Percentiles rank a stretch among this genome's conserved stretches.
These are phyloP conservation scores for Chironomus riparius DNA, from an alignment of 2,888 invertebrate genomes.

Conservation along the genomic window DNA sequence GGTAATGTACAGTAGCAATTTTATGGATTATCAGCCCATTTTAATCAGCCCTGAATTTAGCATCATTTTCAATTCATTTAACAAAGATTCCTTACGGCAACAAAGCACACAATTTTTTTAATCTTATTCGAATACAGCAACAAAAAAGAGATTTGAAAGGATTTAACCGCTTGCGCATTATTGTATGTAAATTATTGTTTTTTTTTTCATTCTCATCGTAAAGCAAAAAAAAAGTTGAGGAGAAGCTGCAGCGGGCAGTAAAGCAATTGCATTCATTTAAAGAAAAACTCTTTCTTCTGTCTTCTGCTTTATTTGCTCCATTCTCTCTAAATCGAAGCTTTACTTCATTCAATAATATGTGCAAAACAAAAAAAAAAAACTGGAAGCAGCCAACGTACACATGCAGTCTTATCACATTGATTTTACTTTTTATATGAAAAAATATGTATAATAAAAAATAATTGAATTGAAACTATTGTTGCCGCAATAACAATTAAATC, in stretches of 20 bases:
- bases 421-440: background rate
- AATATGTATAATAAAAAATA: constrained; percentile 22
- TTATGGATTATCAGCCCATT: background rate
- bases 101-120: background rate
- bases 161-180: constrained; percentile 12
- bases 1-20: constrained; percentile 1
- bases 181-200: constrained; percentile 25
- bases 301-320: background rate
- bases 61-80: background rate
- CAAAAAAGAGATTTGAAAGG: background rate
- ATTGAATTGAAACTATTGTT: constrained; percentile 16
- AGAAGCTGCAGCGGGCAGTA: background rate
- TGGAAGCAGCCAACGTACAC: background rate
- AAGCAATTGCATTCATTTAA: background rate
- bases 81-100: background rate
- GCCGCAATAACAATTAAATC: background rate
- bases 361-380: background rate
- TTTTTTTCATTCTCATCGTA: background rate
- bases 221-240: background rate
- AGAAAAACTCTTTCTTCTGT: background rate
- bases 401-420: background rate
- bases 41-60: background rate
- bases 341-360: background rate
- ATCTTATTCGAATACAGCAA: background rate
- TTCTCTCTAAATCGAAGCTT: background rate